These are phyloP conservation scores for Trichoplusia ni DNA, from an alignment of 1,140 invertebrate species.

Conservation along the genomic window DNA sequence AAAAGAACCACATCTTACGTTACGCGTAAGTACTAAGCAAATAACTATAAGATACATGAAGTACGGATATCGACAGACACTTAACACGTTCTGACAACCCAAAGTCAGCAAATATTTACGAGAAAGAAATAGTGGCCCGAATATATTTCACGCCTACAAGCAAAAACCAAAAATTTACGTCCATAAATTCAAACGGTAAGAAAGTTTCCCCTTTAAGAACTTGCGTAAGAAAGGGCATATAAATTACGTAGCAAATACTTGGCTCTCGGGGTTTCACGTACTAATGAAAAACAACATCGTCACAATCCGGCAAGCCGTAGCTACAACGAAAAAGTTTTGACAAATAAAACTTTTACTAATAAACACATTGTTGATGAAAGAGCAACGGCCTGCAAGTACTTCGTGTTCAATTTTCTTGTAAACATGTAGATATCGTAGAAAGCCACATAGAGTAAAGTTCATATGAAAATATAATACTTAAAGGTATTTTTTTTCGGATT, in stretches of 20 bases:
- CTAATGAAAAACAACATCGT: constrained; percentile 53
- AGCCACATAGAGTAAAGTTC: no score
- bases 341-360: constrained; percentile 6
- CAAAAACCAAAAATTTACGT: constrained; percentile 19
- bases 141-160: constrained; percentile 7
- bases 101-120: background rate
- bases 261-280: constrained; percentile 19
- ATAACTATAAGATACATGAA: no score
- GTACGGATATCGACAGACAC: no score
- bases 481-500: no score
- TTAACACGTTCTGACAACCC: no score
- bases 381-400: background rate
- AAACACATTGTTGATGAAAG: constrained; percentile 20
- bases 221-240: constrained; percentile 43
- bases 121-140: background rate
- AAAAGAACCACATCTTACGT: no score
- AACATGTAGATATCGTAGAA: no score
- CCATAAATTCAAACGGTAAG: constrained; percentile 31
- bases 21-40: no score
- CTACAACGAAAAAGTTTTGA: constrained; percentile 35
- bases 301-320: constrained; percentile 30
- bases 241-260: constrained; percentile 44
- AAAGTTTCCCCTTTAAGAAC: constrained; percentile 35
- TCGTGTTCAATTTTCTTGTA: constrained; percentile 25
- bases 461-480: no score